phyloP scores from a whole-genome alignment of 1,140 invertebrate genomes.

The Danaus melanippus region DNA sequence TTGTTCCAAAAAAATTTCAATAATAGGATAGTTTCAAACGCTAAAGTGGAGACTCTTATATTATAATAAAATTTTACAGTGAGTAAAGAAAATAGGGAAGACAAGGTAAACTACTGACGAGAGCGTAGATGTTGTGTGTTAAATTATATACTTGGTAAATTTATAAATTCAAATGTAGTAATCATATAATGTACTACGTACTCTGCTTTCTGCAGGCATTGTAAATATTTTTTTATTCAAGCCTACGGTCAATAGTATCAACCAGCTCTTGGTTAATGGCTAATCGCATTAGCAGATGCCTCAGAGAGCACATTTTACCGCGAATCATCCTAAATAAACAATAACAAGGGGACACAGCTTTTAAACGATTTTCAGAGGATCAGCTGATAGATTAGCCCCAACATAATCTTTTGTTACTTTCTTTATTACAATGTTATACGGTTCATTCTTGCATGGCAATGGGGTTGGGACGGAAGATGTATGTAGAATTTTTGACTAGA shows the following conservation, averaged over 20 bases:
- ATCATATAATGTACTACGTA: no score
- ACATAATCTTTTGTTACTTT: conserved; percentile 28
- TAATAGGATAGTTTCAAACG: no score
- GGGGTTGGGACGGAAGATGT: conserved; percentile 31
- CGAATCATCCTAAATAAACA: conserved; percentile 70
- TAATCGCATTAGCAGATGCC: conserved; percentile 65
- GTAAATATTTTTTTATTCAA: no score
- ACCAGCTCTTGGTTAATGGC: conserved; percentile 41
- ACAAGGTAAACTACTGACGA: no score
- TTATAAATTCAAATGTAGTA: no score
- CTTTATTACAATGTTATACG: conserved; percentile 20
- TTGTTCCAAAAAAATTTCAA: no score
- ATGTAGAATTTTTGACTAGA: conserved; percentile 60
- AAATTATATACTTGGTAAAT: no score
- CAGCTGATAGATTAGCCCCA: conserved; percentile 68
- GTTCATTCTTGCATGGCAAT: conserved; percentile 21
- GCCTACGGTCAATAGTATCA: background rate
- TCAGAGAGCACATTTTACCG: conserved; percentile 61
- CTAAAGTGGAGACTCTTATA: no score
- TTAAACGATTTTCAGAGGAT: conserved; percentile 65
- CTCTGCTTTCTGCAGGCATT: no score
- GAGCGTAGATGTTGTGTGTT: no score
- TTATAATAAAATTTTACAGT: no score
- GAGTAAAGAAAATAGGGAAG: no score
- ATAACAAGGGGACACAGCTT: conserved; percentile 64